Percentiles rank a stretch among this genome's conserved stretches.
These are phyloP conservation scores for Orchestes rusci DNA, from an alignment of 2,888 invertebrate species.

Conservation along the genomic window DNA sequence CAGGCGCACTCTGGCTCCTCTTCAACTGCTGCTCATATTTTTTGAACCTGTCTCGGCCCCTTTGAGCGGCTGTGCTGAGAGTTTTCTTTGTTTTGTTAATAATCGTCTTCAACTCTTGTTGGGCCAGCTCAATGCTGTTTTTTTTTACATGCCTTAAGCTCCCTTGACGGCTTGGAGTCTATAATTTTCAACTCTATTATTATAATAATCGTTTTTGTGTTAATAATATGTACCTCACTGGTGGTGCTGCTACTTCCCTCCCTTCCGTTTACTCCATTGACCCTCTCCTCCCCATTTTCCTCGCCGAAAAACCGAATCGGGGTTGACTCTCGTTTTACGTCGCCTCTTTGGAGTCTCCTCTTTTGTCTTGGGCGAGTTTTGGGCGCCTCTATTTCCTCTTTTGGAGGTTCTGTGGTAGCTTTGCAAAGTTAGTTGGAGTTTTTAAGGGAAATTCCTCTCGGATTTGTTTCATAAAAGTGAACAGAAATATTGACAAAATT, in stretches of 20 bases:
- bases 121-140: constrained; percentile 30
- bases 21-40: constrained; percentile 39
- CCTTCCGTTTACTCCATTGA: background rate
- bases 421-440: too few species aligned
- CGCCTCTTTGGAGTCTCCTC: constrained; percentile 1
- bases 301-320: constrained; percentile 9
- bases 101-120: constrained; percentile 28
- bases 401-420: too few species aligned
- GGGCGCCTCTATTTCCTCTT: background rate
- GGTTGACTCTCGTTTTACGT: constrained; percentile 7
- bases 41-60: constrained; percentile 32
- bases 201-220: too few species aligned
- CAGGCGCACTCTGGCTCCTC: constrained; percentile 52
- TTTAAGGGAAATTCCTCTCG: too few species aligned
- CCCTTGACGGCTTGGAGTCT: constrained; percentile 11
- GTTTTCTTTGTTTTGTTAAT: constrained; percentile 39
- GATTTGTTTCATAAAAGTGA: too few species aligned
- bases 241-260: constrained; percentile 2
- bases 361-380: constrained; percentile 4
- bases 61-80: constrained; percentile 31
- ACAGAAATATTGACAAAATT: too few species aligned
- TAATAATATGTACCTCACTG: constrained; percentile 13
- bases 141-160: constrained; percentile 17
- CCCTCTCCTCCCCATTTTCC: background rate
- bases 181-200: constrained; percentile 3